A percentile compares a stretch with the other conserved stretches of the same genome.
phyloP scores from a whole-genome alignment of 2,888 invertebrate species.

The Gisinianus flammeolus region DNA sequence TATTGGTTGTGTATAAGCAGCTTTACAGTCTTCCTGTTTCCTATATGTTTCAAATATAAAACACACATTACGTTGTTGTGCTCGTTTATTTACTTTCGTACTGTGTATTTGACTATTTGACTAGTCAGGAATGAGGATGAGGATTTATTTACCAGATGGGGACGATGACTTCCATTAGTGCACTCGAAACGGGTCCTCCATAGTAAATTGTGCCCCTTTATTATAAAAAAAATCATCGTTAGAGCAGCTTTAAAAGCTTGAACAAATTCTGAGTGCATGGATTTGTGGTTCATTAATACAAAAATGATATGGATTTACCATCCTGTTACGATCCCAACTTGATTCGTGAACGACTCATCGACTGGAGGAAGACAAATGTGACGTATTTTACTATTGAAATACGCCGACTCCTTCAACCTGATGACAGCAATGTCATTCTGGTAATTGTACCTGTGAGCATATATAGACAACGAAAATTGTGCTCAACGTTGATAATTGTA shows the following conservation, averaged over 20 bases:
- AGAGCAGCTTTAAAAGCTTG: too few species aligned
- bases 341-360: constrained; percentile 66
- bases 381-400: constrained; percentile 70
- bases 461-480: too few species aligned
- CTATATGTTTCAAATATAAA: too few species aligned
- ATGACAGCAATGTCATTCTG: constrained; percentile 80
- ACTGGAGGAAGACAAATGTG: constrained; percentile 81
- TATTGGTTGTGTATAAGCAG: constrained; percentile 70
- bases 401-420: constrained; percentile 54
- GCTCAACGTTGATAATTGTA: too few species aligned
- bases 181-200: constrained; percentile 72
- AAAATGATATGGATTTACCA: too few species aligned
- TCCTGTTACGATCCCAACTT: constrained; percentile 73
- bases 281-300: too few species aligned
- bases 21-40: constrained; percentile 71
- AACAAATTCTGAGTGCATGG: too few species aligned
- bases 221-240: too few species aligned
- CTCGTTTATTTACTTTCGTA: too few species aligned
- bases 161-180: constrained; percentile 77
- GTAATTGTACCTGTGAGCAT: constrained; percentile 65
- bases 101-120: too few species aligned
- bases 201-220: constrained; percentile 62
- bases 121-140: too few species aligned
- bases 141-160: constrained; percentile 78
- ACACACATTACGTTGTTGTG: too few species aligned